These are phyloP conservation scores for Caenorhabditis imperialis DNA, from an alignment of 2,888 invertebrate genomes.

Conservation along the genomic window DNA sequence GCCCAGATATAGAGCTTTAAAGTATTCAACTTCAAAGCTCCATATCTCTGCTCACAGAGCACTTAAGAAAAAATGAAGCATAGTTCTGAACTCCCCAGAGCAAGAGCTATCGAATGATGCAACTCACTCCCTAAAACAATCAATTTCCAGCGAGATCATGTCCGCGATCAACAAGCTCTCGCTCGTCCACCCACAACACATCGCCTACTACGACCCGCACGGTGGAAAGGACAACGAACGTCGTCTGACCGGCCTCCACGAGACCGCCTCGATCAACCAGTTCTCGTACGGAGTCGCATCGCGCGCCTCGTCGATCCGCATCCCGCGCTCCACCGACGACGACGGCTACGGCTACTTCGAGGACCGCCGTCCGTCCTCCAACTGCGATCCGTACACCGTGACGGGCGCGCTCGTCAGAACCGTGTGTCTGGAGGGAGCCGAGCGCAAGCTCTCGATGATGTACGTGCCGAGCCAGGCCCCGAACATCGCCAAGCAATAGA, in stretches of 20 bases:
- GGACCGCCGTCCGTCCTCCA: conserved; percentile 78
- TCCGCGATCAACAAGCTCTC: conserved; percentile 94
- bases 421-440: conserved; percentile 69
- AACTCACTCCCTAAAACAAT: not conserved
- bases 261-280: conserved; percentile 96
- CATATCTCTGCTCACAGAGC: too few species aligned
- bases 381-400: conserved; percentile 78
- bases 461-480: conserved; percentile 68
- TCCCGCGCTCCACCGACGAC: conserved; percentile 77
- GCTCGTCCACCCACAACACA: conserved; percentile 91
- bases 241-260: conserved; percentile 87
- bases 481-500: conserved; percentile 35
- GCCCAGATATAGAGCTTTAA: too few species aligned
- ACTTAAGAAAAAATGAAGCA: too few species aligned
- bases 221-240: conserved; percentile 88
- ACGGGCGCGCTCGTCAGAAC: conserved; percentile 77
- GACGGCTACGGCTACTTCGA: conserved; percentile 78
- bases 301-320: conserved; percentile 76
- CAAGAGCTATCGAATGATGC: too few species aligned
- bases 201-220: conserved; percentile 90
- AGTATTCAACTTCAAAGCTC: too few species aligned
- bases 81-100: too few species aligned
- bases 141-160: conserved; percentile 86
- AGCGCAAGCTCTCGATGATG: conserved; percentile 75
- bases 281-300: conserved; percentile 83